A percentile compares a stretch with the other conserved stretches of the same genome.
Evolutionary conservation across 2,113 vertebrate genomes (phyloP).

Genomic region (Tringa solitaria): DNA sequence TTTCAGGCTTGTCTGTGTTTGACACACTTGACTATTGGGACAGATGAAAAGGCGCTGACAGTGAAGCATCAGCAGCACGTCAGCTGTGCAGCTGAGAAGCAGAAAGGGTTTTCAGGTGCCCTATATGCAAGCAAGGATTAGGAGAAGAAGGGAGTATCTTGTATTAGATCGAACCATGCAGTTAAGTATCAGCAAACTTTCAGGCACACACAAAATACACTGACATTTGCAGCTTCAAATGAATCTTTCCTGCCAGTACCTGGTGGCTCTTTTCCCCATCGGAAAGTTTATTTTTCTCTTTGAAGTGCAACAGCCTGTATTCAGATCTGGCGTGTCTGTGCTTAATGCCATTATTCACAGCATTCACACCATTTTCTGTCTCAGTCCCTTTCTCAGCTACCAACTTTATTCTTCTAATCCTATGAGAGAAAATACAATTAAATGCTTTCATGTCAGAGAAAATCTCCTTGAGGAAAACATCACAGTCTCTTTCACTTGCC

Average conservation of each 20-base stretch:
- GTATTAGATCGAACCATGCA: background rate
- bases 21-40: background rate
- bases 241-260: constrained; percentile 55
- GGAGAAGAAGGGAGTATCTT: background rate
- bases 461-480: background rate
- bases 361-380: constrained; percentile 46
- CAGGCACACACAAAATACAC: background rate
- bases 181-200: background rate
- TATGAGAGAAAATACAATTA: constrained; percentile 41
- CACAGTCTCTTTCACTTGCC: background rate
- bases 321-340: constrained; percentile 61
- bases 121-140: background rate
- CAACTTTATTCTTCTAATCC: constrained; percentile 58
- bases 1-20: background rate
- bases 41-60: background rate
- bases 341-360: constrained; percentile 32
- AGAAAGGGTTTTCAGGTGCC: background rate
- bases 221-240: background rate
- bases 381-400: constrained; percentile 71
- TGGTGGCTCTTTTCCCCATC: constrained; percentile 67
- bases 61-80: background rate
- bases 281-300: constrained; percentile 60
- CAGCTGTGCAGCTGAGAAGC: background rate
- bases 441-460: background rate
- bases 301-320: constrained; percentile 50